Conservation (phyloP, 2,888 invertebrate species). For the Zygaena filipendulae region DNA sequence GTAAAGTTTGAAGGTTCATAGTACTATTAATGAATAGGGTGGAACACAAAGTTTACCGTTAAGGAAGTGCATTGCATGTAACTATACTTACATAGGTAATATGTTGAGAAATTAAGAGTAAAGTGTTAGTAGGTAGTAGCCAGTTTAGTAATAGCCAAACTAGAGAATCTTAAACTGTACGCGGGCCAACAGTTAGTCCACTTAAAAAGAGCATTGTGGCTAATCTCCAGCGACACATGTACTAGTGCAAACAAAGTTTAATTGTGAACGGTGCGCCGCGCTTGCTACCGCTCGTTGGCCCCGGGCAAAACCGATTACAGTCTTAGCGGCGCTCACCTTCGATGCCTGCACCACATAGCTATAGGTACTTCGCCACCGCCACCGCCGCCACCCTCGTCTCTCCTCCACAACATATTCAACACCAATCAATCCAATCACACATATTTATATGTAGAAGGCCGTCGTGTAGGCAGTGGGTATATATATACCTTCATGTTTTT, state of each 20-base stretch:
- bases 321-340: conserved; percentile 65
- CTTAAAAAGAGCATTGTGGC: conserved; percentile 66
- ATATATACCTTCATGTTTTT: no score
- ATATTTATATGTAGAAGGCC: conserved; percentile 62
- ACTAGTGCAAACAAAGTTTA: conserved; percentile 61
- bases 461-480: no score
- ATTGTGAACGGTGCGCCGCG: conserved; percentile 46
- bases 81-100: no score
- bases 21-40: no score
- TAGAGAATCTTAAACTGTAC: conserved; percentile 61
- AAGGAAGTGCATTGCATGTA: no score
- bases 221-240: conserved; percentile 67
- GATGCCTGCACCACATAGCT: no score
- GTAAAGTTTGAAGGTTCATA: no score
- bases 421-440: conserved; percentile 65
- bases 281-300: conserved; percentile 22
- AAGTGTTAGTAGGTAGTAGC: no score
- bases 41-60: no score
- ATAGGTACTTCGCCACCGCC: conserved; percentile 22
- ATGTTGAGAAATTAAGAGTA: no score
- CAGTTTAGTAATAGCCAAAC: no score
- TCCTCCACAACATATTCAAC: conserved; percentile 60
- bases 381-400: conserved; percentile 22
- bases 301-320: conserved; percentile 66
- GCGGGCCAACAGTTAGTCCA: conserved; percentile 50